Conservation (phyloP, 2,797 vertebrate species). For the Melanotaenia pygmaea region DNA sequence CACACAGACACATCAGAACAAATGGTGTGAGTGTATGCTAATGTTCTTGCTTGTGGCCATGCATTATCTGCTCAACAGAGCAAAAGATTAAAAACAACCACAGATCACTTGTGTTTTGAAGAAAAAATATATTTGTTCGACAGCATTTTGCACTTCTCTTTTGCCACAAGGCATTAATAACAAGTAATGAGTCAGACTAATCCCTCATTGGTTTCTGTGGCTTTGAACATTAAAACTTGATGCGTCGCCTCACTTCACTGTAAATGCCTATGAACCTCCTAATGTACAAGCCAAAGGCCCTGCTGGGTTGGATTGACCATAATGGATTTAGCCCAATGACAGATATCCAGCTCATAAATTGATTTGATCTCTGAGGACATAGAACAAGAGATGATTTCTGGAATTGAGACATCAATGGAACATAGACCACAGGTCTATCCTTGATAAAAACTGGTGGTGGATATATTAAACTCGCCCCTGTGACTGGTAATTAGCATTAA, state of each 20-base stretch:
- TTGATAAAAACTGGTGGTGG: slow-evolving; percentile 48
- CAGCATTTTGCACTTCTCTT: slow-evolving; percentile 75
- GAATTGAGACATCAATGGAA: slow-evolving; percentile 83
- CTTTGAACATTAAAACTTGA: slow-evolving; percentile 85
- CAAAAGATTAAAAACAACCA: slow-evolving; percentile 75
- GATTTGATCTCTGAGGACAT: slow-evolving; percentile 84
- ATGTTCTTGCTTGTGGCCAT: slow-evolving; percentile 73
- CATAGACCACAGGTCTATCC: slow-evolving; percentile 79
- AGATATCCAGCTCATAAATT: slow-evolving; percentile 83
- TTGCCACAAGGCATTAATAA: slow-evolving; percentile 74
- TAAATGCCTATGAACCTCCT: slow-evolving; percentile 83
- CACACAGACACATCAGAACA: slow-evolving; percentile 41
- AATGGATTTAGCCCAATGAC: slow-evolving; percentile 83
- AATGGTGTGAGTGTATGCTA: slow-evolving; percentile 71
- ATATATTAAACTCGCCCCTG: slow-evolving; percentile 61
- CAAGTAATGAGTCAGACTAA: slow-evolving; percentile 80
- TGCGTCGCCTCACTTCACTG: slow-evolving; percentile 78
- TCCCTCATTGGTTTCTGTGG: slow-evolving; percentile 84
- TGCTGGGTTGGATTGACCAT: slow-evolving; percentile 79
- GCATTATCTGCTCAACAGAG: slow-evolving; percentile 77
- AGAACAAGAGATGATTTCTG: slow-evolving; percentile 82
- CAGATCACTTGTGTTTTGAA: slow-evolving; percentile 66
- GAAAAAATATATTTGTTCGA: slow-evolving; percentile 68
- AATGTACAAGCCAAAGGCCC: slow-evolving; percentile 82
- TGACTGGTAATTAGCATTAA: slow-evolving; percentile 24